phyloP scores from a whole-genome alignment of 2,113 vertebrate species.

The Aptenodytes forsteri region DNA sequence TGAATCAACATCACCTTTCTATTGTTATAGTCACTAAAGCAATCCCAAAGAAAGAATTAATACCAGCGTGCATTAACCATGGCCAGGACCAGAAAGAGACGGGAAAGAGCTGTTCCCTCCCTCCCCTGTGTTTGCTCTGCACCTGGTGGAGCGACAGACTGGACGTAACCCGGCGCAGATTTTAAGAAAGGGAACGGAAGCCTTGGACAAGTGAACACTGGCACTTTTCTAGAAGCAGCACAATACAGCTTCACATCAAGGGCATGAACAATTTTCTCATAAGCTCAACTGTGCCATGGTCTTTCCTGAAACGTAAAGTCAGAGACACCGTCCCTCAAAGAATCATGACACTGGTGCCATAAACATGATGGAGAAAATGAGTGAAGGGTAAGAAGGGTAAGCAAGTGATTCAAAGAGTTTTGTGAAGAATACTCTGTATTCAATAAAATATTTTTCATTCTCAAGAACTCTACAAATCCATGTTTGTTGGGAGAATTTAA shows the following conservation, averaged over 20 bases:
- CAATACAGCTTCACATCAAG: neutral
- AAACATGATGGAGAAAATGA: neutral
- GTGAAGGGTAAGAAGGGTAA: neutral
- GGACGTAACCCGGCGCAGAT: accelerated
- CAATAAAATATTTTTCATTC: neutral
- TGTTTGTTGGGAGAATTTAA: neutral
- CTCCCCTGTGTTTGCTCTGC: neutral
- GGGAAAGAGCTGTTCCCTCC: neutral
- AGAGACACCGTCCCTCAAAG: accelerated
- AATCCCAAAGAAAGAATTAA: neutral
- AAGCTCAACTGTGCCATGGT: neutral
- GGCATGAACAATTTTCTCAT: neutral
- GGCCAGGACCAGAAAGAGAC: neutral
- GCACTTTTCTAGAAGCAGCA: neutral
- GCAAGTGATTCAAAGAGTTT: neutral
- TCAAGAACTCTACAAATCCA: neutral
- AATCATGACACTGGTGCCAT: neutral
- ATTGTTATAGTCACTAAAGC: neutral
- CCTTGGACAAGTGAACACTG: neutral
- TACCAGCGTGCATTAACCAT: neutral
- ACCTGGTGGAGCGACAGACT: neutral
- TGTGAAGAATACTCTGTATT: neutral
- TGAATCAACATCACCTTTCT: neutral
- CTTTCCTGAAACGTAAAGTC: neutral
- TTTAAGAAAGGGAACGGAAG: neutral